These are phyloP conservation scores for Antennarius striatus DNA, from an alignment of 2,113 vertebrate species.

Conservation along the genomic window DNA sequence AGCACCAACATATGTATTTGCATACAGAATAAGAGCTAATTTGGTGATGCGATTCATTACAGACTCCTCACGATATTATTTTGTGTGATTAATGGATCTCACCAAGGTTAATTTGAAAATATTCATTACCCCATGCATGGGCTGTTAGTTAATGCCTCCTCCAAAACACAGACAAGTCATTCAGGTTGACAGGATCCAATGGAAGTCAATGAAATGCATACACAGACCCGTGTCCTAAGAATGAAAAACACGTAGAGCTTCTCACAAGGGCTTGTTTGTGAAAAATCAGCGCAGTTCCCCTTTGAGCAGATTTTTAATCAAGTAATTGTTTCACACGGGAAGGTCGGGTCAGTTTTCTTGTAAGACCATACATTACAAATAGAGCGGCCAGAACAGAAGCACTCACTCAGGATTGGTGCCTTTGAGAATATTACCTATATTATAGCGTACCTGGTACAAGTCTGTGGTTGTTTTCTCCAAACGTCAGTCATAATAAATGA, in stretches of 20 bases:
- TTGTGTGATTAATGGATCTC: conserved; percentile 62
- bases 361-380: conserved; percentile 31
- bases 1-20: conserved; percentile 69
- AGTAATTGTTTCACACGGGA: conserved; percentile 31
- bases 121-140: conserved; percentile 53
- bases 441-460: neutral
- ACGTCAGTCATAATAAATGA: neutral
- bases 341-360: conserved; percentile 41
- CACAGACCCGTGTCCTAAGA: neutral
- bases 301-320: conserved; percentile 53
- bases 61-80: conserved; percentile 51
- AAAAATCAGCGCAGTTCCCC: conserved; percentile 17
- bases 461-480: too few species aligned
- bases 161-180: conserved; percentile 52
- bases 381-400: conserved; percentile 14
- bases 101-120: conserved; percentile 62
- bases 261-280: neutral
- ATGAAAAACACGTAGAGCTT: neutral
- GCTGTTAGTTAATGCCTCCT: conserved; percentile 45
- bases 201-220: conserved; percentile 31
- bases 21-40: conserved; percentile 72
- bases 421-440: neutral
- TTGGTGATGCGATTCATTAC: conserved; percentile 72
- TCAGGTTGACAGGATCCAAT: conserved; percentile 48
- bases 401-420: conserved; percentile 9